Base-by-base conservation (phyloP, 2,113 vertebrate genomes). In the Tyrannus savana region DNA sequence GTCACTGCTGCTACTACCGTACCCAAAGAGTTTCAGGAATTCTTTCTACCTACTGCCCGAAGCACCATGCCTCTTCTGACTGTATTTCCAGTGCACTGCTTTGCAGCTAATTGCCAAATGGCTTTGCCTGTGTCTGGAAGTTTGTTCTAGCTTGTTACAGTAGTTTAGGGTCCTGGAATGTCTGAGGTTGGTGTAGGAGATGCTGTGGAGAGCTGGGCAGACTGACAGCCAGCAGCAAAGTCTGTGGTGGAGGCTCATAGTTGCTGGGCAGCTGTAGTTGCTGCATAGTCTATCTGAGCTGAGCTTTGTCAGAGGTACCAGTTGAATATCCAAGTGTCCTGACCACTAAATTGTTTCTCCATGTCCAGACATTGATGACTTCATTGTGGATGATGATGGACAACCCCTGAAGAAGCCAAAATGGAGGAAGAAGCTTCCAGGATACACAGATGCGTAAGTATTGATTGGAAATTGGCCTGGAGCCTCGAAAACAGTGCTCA, bases 321-420 rank as follows among this genome's bases (percentile, higher is more conserved):
- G 37, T 72, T 75, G 52, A 82, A 5, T 52, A 58, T 44, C 4
- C 2, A 1, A 74, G 13, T 60, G 47, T 60, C 24, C 85, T 89
- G 55, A 74, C 58, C 16, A 11, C 30, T 58, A 7, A 53, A 71
- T 33, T 83, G 41, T 21, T 56, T 75, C 75, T 96, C 69, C 13
- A 28, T 91, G 27, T 77, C 52, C 94, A 99, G 99, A 99, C 95
- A 99, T 99, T 9, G 99, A 99, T 19, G 99, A 99, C 96, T 99
- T 99, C 91, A 99, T 99, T 89, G 99, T 99, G 96, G 99, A 99
- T 95, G 99, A 99, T 52, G 99, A 99, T 68, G 99, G 99, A 28
- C 99, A 99, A 58, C 99, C 99, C 75, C 98, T 99, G 84, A 99
- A 99, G 82, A 99, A 99, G 96, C 98, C 98, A 35, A 99, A 99